Conservation (phyloP, 2,113 vertebrate species). For the Cygnus atratus region DNA sequence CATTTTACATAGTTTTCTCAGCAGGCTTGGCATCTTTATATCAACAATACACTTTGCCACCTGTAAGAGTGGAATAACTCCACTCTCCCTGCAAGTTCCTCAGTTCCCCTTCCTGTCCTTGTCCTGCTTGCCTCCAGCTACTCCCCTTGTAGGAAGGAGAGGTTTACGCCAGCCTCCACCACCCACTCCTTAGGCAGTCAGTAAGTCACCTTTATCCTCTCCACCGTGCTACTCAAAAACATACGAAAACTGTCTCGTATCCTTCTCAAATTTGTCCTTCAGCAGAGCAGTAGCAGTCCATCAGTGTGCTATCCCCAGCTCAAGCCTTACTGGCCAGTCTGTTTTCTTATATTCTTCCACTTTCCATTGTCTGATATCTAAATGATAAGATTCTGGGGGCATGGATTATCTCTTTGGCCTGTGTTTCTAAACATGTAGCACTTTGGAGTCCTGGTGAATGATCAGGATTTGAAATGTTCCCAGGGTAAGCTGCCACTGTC, state of each 20-base stretch:
- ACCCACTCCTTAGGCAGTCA: not conserved
- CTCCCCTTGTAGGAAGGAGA: not conserved
- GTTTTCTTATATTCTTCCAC: not conserved
- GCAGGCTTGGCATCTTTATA: not conserved
- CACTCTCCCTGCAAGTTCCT: not conserved
- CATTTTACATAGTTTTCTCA: not conserved
- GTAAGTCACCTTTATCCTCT: not conserved
- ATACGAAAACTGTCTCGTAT: not conserved
- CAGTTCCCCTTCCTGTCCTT: not conserved
- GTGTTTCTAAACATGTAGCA: not conserved
- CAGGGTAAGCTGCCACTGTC: not conserved
- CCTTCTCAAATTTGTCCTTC: not conserved
- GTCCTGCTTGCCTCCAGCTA: not conserved
- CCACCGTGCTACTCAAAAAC: not conserved
- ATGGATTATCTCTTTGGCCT: not conserved
- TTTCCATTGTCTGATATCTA: not conserved
- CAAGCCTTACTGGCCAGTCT: not conserved
- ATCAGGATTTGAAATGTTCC: not conserved
- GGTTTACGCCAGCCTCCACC: not conserved
- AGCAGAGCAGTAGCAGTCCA: not conserved
- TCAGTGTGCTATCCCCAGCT: not conserved
- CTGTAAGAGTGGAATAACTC: not conserved
- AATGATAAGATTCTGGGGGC: not conserved
- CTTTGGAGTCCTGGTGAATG: slow-evolving; percentile 13
- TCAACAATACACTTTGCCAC: not conserved